Percentiles rank a stretch among this genome's conserved stretches.
Conservation (phyloP, 2,888 invertebrate genomes). For the Cyclophora albipunctata region DNA sequence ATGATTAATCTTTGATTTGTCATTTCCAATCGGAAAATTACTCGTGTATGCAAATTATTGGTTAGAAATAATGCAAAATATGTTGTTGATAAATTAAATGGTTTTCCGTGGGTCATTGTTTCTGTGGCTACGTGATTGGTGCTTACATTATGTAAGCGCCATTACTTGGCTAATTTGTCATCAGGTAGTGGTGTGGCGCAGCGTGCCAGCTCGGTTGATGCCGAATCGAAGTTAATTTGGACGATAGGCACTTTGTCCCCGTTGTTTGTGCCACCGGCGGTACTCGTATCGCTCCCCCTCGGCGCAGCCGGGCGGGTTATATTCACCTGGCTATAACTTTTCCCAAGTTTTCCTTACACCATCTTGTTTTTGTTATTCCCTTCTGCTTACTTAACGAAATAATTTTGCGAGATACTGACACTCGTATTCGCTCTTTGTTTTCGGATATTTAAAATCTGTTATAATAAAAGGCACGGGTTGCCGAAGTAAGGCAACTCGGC, state of each 20-base stretch:
- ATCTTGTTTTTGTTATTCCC: constrained; percentile 25
- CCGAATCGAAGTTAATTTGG: constrained; percentile 21
- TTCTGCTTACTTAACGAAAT: constrained; percentile 20
- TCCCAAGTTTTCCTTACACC: constrained; percentile 19
- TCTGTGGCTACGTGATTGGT: constrained; percentile 4
- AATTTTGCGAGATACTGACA: constrained; percentile 18
- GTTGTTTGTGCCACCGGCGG: constrained; percentile 13
- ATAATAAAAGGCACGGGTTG: not conserved
- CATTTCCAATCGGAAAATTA: constrained; percentile 7
- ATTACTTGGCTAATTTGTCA: constrained; percentile 20
- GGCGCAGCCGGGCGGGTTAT: constrained; percentile 21
- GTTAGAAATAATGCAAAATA: constrained; percentile 4
- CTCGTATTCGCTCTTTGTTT: constrained; percentile 13
- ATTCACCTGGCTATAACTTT: constrained; percentile 24
- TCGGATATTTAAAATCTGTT: not conserved
- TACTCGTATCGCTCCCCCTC: constrained; percentile 17
- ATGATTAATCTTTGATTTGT: constrained; percentile 5
- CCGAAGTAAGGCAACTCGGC: no score
- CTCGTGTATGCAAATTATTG: constrained; percentile 5
- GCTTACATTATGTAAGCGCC: constrained; percentile 18
- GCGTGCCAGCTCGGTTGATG: constrained; percentile 10
- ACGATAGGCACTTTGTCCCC: constrained; percentile 18
- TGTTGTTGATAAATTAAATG: constrained; percentile 2
- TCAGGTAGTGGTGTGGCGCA: constrained; percentile 11
- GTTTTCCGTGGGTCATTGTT: constrained; percentile 6